Conservation (phyloP, 2,888 invertebrate species). For the Trichogramma dendrolimi region DNA sequence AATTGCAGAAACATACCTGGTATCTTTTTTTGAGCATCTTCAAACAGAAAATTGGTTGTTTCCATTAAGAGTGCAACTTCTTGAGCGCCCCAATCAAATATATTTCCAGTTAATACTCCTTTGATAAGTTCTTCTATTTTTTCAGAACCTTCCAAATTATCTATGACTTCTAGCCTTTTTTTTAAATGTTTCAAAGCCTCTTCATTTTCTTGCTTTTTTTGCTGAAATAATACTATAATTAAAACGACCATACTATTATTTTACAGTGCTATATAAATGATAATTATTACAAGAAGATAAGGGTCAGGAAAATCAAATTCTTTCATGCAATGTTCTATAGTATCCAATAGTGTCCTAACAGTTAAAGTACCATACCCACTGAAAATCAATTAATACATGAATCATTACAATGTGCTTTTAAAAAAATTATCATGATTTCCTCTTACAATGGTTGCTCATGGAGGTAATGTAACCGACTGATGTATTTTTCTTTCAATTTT, state of each 20-base stretch:
- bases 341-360: slow-evolving; percentile 83
- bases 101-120: slow-evolving; percentile 75
- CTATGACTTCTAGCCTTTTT: slow-evolving; percentile 65
- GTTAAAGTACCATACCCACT: slow-evolving; percentile 79
- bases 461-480: slow-evolving; percentile 72
- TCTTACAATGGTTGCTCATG: slow-evolving; percentile 76
- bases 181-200: slow-evolving; percentile 70
- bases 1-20: slow-evolving; percentile 56
- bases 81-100: slow-evolving; percentile 97
- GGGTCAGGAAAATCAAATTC: slow-evolving; percentile 91
- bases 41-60: slow-evolving; percentile 70
- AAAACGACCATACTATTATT: slow-evolving; percentile 50
- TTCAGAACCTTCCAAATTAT: slow-evolving; percentile 58
- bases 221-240: slow-evolving; percentile 54
- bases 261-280: slow-evolving; percentile 2
- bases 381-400: slow-evolving; percentile 23
- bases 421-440: slow-evolving; percentile 15
- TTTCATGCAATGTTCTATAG: slow-evolving; percentile 85
- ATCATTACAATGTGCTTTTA: not conserved
- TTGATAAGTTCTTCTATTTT: slow-evolving; percentile 54
- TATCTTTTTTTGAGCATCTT: slow-evolving; percentile 76
- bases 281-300: slow-evolving; percentile 56
- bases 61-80: slow-evolving; percentile 83
- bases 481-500: slow-evolving; percentile 78
- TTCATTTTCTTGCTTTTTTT: slow-evolving; percentile 84